Evolutionary conservation across 2,113 vertebrate genomes (phyloP).

Genomic region (Gallinago media): DNA sequence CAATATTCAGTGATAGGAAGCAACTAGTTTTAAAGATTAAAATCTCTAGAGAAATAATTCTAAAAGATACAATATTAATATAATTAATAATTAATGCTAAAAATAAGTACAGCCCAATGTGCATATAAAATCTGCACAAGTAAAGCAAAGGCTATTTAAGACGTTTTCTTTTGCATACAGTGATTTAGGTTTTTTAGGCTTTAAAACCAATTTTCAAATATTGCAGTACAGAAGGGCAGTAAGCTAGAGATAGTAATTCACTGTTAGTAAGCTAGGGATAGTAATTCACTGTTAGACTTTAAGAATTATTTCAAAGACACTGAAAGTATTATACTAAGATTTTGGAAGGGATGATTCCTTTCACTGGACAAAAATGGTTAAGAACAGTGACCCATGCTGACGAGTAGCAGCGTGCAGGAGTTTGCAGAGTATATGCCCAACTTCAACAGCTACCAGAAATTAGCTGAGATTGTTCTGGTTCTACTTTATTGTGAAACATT

Average conservation of each 20-base stretch:
- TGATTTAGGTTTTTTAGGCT: not conserved
- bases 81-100: not conserved
- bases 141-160: not conserved
- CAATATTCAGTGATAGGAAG: not conserved
- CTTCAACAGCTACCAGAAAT: not conserved
- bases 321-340: not conserved
- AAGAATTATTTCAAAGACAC: not conserved
- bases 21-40: not conserved
- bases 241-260: not conserved
- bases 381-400: not conserved
- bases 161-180: not conserved
- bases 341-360: not conserved
- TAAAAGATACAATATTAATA: not conserved
- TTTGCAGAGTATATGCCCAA: not conserved
- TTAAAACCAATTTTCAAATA: not conserved
- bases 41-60: not conserved
- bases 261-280: not conserved
- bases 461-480: not conserved
- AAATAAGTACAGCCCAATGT: not conserved
- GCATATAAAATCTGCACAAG: not conserved
- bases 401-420: not conserved
- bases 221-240: not conserved
- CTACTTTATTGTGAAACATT: not conserved
- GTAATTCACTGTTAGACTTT: not conserved
- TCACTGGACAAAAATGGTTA: not conserved